Evolutionary conservation across 1,140 invertebrate genomes (phyloP).

Genomic region (Zophobas atratus): DNA sequence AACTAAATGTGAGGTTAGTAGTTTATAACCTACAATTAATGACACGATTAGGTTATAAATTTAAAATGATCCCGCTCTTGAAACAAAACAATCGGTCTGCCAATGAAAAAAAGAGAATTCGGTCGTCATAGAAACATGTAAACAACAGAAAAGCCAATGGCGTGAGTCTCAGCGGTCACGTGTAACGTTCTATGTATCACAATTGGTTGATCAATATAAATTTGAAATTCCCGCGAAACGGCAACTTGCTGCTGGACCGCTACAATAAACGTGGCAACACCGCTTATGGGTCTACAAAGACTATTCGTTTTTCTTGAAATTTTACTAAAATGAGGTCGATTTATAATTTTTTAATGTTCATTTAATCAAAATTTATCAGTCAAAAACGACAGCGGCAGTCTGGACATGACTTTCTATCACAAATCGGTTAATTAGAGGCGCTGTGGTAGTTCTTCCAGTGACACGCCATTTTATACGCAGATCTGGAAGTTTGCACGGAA

Average conservation of each 20-base stretch:
- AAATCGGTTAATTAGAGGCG: conserved; percentile 12
- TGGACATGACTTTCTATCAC: too few species aligned
- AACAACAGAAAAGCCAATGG: conserved; percentile 54
- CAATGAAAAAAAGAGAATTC: conserved; percentile 36
- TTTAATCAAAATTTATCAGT: neutral
- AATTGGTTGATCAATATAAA: conserved; percentile 52
- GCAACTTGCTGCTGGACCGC: conserved; percentile 12
- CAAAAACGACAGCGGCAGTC: neutral
- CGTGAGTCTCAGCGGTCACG: conserved; percentile 15
- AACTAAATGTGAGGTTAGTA: neutral
- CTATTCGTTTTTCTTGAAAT: neutral
- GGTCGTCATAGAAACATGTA: conserved; percentile 55
- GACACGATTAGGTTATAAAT: conserved; percentile 47
- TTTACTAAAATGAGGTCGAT: neutral
- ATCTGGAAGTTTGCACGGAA: neutral
- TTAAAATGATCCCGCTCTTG: conserved; percentile 43
- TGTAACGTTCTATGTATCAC: conserved; percentile 14
- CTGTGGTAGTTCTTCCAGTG: conserved; percentile 26
- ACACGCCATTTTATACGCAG: conserved; percentile 47
- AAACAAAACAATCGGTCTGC: conserved; percentile 24
- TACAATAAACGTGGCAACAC: conserved; percentile 52
- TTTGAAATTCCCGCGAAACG: conserved; percentile 58
- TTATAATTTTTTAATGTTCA: neutral
- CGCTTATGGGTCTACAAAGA: conserved; percentile 23
- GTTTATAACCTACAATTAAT: too few species aligned